Percentiles rank a stretch among this genome's conserved stretches.
Conservation (phyloP, 2,797 vertebrate species). For the Pipistrellus pygmaeus region DNA sequence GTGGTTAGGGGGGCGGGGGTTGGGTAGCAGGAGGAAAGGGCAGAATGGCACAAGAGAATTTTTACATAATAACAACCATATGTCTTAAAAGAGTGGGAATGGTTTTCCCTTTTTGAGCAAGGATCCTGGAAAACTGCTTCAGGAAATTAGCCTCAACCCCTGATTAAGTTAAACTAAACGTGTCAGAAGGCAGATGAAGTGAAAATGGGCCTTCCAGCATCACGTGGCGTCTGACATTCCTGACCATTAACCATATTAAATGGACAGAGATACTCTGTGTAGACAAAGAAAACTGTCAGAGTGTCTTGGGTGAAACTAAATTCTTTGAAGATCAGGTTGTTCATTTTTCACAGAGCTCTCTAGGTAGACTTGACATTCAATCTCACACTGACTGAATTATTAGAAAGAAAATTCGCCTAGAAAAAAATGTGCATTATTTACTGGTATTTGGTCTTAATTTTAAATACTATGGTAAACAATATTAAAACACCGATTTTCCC, state of each 20-base stretch:
- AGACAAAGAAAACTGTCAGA: constrained; percentile 10
- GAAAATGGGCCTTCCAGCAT: not conserved
- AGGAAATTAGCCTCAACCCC: constrained; percentile 58
- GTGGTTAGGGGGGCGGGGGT: no score
- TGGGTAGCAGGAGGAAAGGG: no score
- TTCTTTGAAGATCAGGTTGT: not conserved
- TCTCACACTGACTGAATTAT: not conserved
- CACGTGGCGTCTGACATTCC: constrained; percentile 20
- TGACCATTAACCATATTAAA: not conserved
- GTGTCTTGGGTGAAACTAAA: not conserved
- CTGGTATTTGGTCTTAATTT: not conserved
- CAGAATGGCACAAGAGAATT: not conserved
- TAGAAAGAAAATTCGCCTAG: not conserved
- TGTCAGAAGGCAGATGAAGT: constrained; percentile 60
- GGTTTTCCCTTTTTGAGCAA: not conserved
- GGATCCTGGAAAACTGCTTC: constrained; percentile 67
- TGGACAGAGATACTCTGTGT: not conserved
- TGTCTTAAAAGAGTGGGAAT: constrained; percentile 4
- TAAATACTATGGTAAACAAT: not conserved
- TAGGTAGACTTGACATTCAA: constrained; percentile 12
- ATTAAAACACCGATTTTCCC: not conserved
- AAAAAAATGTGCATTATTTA: fast-evolving
- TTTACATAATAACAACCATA: constrained; percentile 61
- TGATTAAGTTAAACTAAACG: constrained; percentile 43
- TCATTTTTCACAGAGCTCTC: not conserved